Base-by-base conservation (phyloP, 2,113 vertebrate species). In the Australoheros scitulus region DNA sequence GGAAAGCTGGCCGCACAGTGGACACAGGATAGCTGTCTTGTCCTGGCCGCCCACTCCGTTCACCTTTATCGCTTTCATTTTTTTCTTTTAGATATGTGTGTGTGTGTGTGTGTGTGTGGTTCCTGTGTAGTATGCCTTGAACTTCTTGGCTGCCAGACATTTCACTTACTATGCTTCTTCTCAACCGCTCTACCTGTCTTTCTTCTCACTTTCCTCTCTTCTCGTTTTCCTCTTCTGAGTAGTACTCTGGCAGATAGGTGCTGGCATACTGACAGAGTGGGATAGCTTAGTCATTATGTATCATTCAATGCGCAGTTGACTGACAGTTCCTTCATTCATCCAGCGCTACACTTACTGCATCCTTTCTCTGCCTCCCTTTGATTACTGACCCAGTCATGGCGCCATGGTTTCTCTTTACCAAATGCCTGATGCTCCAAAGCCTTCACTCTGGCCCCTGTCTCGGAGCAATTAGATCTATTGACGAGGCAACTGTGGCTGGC, bases 381-480 rank as follows among this genome's bases (percentile, higher is more conserved):
- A 92, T 93, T 89, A 92, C 92, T 94, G 92, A 94, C 86, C 93
- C 90, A 82, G 87, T 90, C 88, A 93, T 93, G 94, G 94, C 93
- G 92, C 92, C 94, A 87, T 5, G 82, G 88, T 88, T 87, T 93
- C 92, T 88, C 90, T 94, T 94, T 93, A 91, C 91, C 91, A 90
- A 92, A 92, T 82, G 87, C 92, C 86, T 82, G 85, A 80, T 88
- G 90, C 89, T 90, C 89, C 86, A 74, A 83, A 84, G 89, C 84
- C 88, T 87, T 86, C 79, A 58, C 78, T 88, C 83, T 47, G 79
- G 86, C 84, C 86, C 83, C 90, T 90, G 89, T 87, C 91, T 82
- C 85, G 18, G 83, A 90, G 91, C 92, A 94, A 95, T 95, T 94
- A 96, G 90, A 89, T 91, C 89, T 93, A 95, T 94, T 92, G 93